Conservation (phyloP, 2,888 invertebrate genomes). For the Megaustenia siamemsis region DNA sequence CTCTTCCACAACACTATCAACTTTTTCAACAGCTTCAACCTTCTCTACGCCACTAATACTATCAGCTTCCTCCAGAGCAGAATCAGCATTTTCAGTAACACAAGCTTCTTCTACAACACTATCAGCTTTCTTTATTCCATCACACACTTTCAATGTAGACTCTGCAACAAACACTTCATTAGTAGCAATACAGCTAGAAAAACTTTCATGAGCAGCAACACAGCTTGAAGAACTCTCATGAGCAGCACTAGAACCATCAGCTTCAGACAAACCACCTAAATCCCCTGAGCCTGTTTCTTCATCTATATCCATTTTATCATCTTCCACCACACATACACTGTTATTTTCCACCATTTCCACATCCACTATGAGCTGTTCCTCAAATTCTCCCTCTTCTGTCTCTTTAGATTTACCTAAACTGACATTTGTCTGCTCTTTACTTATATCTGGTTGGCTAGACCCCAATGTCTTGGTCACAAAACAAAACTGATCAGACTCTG, state of each 20-base stretch:
- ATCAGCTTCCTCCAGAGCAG: not conserved
- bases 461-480: too few species aligned
- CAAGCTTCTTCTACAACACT: not conserved
- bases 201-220: not conserved
- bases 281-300: not conserved
- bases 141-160: not conserved
- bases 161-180: not conserved
- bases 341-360: not conserved
- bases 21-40: not conserved
- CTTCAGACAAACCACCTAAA: not conserved
- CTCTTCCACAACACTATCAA: not conserved
- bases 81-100: not conserved
- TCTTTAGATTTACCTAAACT: not conserved
- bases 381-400: not conserved
- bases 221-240: not conserved
- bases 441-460: too few species aligned
- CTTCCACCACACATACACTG: not conserved
- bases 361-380: not conserved
- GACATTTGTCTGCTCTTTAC: too few species aligned
- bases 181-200: not conserved
- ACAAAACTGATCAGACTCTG: too few species aligned
- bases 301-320: slow-evolving; percentile 10
- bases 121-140: not conserved
- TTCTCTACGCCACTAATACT: not conserved
- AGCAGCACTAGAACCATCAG: not conserved